Percentiles rank a stretch among this genome's conserved stretches.
Conservation (phyloP, 2,113 vertebrate species). For the Epinephelus fuscoguttatus region DNA sequence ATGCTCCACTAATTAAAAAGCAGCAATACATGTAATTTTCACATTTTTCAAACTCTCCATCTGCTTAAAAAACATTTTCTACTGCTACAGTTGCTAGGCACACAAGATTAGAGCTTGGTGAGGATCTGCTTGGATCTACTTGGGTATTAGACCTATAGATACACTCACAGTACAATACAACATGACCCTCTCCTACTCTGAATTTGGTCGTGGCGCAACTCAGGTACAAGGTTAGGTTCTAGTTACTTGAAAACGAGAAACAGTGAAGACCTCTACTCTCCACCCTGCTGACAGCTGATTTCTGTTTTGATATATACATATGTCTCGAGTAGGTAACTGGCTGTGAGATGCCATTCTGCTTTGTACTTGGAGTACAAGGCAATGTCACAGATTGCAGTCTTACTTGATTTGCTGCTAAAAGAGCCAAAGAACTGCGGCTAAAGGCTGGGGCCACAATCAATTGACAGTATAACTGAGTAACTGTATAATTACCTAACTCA, state of each 20-base stretch:
- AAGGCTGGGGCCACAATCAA: not conserved
- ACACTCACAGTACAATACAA: not conserved
- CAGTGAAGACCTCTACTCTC: not conserved
- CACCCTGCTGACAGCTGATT: not conserved
- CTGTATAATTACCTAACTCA: not conserved
- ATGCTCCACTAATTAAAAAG: slow-evolving; percentile 34
- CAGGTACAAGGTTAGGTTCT: not conserved
- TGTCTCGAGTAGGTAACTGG: not conserved
- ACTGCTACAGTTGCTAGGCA: not conserved
- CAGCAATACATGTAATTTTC: slow-evolving; percentile 18
- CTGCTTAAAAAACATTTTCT: slow-evolving; percentile 18
- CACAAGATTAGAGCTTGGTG: not conserved
- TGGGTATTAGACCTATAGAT: not conserved
- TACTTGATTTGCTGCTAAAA: not conserved
- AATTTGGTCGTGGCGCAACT: not conserved
- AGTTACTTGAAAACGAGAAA: not conserved
- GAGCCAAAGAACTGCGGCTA: not conserved
- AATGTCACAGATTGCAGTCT: not conserved
- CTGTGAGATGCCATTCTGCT: not conserved
- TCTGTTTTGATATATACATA: not conserved
- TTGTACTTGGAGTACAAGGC: not conserved
- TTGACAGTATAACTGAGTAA: not conserved
- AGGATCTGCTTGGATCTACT: not conserved
- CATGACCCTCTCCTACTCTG: not conserved
- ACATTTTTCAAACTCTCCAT: slow-evolving; percentile 27